Percentiles rank a stretch among this genome's conserved stretches.
Evolutionary conservation across 2,797 vertebrate species (phyloP).

Genomic region (Mormyrops attenuatus): DNA sequence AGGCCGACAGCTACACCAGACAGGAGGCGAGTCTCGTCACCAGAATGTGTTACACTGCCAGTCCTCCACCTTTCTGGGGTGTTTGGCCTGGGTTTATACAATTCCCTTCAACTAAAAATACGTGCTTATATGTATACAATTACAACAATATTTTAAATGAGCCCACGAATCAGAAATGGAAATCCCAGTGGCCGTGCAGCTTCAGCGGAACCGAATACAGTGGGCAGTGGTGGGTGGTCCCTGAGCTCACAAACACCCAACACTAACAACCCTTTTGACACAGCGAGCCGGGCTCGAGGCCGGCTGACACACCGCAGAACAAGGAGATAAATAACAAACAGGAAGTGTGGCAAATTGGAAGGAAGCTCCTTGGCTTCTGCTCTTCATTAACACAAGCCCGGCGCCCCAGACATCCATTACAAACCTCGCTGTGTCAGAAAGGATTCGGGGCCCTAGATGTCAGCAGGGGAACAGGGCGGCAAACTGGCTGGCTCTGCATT

Average conservation of each 20-base stretch:
- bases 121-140: neutral
- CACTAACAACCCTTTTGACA: conserved; percentile 32
- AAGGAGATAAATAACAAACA: conserved; percentile 20
- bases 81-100: neutral
- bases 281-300: neutral
- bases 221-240: too few species aligned
- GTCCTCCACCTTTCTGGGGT: neutral
- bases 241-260: conserved; percentile 14
- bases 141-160: neutral
- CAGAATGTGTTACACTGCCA: neutral
- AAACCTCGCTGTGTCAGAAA: conserved; percentile 33
- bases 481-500: neutral
- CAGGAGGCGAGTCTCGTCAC: neutral
- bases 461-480: neutral
- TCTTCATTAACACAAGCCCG: neutral
- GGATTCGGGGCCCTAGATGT: conserved; percentile 23
- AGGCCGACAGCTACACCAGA: too few species aligned
- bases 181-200: neutral
- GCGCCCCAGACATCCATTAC: conserved; percentile 26
- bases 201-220: neutral
- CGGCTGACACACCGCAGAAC: conserved; percentile 15
- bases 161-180: neutral
- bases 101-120: neutral
- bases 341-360: conserved; percentile 20
- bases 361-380: conserved; percentile 16